Percentiles rank a stretch among this genome's conserved stretches.
Evolutionary conservation across 1,140 invertebrate species (phyloP).

Genomic region (Drosophila truncata): DNA sequence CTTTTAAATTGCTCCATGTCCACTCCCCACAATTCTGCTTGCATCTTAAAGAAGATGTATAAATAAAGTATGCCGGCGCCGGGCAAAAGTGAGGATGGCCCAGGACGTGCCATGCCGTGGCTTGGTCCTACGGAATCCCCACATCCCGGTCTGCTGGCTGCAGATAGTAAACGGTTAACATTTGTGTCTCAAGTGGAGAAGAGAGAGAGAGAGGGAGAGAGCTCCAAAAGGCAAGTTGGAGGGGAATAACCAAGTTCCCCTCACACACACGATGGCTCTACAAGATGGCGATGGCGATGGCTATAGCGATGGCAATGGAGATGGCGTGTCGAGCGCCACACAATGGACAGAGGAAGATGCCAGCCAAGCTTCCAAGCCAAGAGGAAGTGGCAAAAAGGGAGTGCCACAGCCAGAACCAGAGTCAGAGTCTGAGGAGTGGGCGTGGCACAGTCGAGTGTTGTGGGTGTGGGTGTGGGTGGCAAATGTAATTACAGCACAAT

Average conservation of each 20-base stretch:
- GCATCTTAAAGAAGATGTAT: slow-evolving; percentile 55
- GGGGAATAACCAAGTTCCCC: neutral
- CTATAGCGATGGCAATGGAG: slow-evolving; percentile 22
- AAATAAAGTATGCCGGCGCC: slow-evolving; percentile 50
- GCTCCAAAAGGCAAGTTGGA: slow-evolving; percentile 1
- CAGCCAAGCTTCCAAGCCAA: slow-evolving; percentile 30
- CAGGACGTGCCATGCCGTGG: slow-evolving; percentile 30
- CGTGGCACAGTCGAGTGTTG: slow-evolving; percentile 12
- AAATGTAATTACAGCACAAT: slow-evolving; percentile 84
- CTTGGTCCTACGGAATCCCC: slow-evolving; percentile 12
- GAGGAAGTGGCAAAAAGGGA: slow-evolving; percentile 15
- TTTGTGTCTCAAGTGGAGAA: slow-evolving; percentile 57
- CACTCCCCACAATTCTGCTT: slow-evolving; percentile 40
- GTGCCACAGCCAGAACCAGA: neutral
- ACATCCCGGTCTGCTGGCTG: slow-evolving; percentile 27
- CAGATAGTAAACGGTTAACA: slow-evolving; percentile 66
- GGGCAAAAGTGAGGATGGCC: slow-evolving; percentile 47
- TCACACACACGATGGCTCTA: slow-evolving; percentile 25
- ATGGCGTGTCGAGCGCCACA: slow-evolving; percentile 63
- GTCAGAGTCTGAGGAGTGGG: neutral
- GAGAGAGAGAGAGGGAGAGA: neutral
- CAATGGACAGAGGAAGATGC: slow-evolving; percentile 59
- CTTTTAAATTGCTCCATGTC: slow-evolving; percentile 43
- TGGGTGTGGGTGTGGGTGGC: slow-evolving; percentile 20
- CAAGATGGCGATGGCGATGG: slow-evolving; percentile 15